Base-by-base conservation (phyloP, 2,797 vertebrate genomes). In the Phrynocephalus guinanensis region DNA sequence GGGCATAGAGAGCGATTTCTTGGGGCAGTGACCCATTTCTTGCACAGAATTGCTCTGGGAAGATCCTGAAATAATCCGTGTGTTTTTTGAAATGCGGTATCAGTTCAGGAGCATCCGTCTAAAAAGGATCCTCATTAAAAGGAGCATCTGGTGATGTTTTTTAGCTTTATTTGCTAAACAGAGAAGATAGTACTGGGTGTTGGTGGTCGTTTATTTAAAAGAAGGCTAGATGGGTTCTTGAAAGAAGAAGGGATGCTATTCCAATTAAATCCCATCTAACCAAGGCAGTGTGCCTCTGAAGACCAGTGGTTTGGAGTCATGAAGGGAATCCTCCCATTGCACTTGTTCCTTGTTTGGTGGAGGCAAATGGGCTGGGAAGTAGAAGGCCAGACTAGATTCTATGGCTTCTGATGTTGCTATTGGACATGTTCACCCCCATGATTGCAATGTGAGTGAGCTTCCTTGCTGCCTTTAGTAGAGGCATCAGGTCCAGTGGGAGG, bases 1-100 rank as follows among this genome's bases (percentile, higher is more conserved):
- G 60, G 5, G 15, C 18, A 33, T 2, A 56, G 13, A 56, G 3
- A 56, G 52, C 52, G 13, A 11, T 56, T 63, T 18, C 18, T 44
- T 68, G 78, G 48, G 83, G 63, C 71, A 75, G 80, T 75, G 75
- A 44, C 86, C 85, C 91, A 7, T 15, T 16, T 2, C 15, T n/a
- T 48, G 22, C 20, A 8, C 68, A 72, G 18, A 22, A 48, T 18
- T 26, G 56, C 22, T 18, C 15, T 66, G 38, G 73, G 60, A 20
- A 22, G 60, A 38, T 16, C 73, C 26, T 20, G 73, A 77, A 60
- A 63, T 18, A 44, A 44, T 85, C 15, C 20, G 72, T 28, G 33
- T 18, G 22, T 24, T 80, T 71, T 22, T 20, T 8, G 30, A 56
- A 73, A 71, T 20, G 78, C 10, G 38, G 24, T 22, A n/a, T 73